Evolutionary conservation across 2,888 invertebrate species (phyloP).

Genomic region (Oasisia sp.): DNA sequence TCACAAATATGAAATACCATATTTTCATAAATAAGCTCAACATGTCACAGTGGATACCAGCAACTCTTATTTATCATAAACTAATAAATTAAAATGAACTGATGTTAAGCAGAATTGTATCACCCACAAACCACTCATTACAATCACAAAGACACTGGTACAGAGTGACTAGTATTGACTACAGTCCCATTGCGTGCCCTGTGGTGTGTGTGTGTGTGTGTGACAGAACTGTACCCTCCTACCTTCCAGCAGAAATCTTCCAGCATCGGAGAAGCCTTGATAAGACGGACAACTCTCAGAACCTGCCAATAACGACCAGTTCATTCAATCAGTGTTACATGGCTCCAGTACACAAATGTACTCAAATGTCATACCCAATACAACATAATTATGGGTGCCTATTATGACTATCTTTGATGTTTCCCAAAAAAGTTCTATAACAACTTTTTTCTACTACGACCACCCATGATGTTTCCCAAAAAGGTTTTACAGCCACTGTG

Average conservation of each 20-base stretch:
- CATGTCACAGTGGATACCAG: too few relatives aligned
- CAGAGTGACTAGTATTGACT: too few relatives aligned
- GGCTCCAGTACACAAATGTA: not conserved
- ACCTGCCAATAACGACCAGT: conserved; percentile 74
- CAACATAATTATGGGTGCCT: not conserved
- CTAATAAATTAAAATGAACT: too few relatives aligned
- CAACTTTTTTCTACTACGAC: too few relatives aligned
- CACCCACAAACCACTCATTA: too few relatives aligned
- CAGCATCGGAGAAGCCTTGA: conserved; percentile 97
- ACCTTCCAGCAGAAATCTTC: conserved; percentile 87
- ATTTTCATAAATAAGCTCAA: too few relatives aligned
- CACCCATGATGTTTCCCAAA: too few relatives aligned
- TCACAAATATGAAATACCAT: too few relatives aligned
- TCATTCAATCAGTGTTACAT: not conserved
- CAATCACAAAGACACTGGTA: not conserved
- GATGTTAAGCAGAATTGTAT: too few relatives aligned
- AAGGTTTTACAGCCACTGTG: too few relatives aligned
- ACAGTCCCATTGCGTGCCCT: not conserved
- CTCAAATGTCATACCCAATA: not conserved
- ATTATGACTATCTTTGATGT: not conserved
- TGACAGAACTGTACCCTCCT: not conserved
- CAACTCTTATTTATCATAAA: too few relatives aligned
- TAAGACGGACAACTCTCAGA: conserved; percentile 89
- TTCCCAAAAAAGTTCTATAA: not conserved
- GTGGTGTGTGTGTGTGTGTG: not conserved